These are phyloP conservation scores for Muscicapa comitata DNA, from an alignment of 2,797 vertebrate species.

Conservation along the genomic window DNA sequence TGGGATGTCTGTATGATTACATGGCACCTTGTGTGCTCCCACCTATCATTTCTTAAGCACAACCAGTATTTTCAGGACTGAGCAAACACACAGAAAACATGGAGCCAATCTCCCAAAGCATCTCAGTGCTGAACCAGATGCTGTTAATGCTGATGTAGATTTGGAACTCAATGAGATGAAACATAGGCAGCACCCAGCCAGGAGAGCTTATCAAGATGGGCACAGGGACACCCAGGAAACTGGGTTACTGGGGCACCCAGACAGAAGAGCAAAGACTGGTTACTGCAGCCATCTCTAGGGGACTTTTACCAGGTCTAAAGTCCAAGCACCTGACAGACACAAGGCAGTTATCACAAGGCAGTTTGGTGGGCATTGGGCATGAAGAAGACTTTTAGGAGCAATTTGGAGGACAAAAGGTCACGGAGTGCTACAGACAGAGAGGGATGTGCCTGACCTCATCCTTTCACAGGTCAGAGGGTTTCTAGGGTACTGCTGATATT, in stretches of 20 bases:
- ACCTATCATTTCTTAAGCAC: neutral
- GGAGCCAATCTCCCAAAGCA: neutral
- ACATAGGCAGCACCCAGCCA: neutral
- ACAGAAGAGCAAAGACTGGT: neutral
- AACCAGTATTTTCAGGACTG: neutral
- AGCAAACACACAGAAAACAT: neutral
- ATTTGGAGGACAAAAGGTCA: neutral
- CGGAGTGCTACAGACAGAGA: neutral
- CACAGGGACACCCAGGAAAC: neutral
- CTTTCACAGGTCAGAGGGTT: neutral
- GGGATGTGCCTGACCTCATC: neutral
- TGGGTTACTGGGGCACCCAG: neutral
- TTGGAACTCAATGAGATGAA: neutral
- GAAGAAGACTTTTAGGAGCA: neutral
- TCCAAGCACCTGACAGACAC: neutral
- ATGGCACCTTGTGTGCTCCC: neutral
- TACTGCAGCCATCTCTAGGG: neutral
- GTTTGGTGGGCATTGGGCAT: neutral
- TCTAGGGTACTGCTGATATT: neutral
- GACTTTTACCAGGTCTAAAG: neutral
- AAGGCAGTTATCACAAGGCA: neutral
- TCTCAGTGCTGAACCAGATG: neutral
- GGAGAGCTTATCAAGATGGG: slow-evolving; percentile 26
- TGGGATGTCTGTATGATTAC: neutral
- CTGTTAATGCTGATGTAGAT: neutral